Conservation (phyloP, 2,888 invertebrate genomes). For the Caenorhabditis angaria region DNA sequence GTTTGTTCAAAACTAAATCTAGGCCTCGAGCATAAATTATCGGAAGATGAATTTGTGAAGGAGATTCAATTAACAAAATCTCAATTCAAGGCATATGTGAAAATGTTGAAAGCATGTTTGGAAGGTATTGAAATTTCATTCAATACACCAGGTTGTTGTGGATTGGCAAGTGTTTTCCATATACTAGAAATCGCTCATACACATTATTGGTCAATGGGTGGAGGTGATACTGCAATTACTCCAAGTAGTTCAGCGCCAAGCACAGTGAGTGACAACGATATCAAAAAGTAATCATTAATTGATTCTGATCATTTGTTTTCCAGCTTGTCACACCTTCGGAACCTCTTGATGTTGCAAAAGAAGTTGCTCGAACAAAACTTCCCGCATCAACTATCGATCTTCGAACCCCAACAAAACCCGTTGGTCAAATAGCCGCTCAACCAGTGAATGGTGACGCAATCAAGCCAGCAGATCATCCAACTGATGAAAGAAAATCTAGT, state of each 20-base stretch:
- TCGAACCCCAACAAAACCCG: constrained; percentile 49
- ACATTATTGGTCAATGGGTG: constrained; percentile 81
- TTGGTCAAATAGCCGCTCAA: constrained; percentile 18
- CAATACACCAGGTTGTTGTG: constrained; percentile 83
- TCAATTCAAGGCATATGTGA: constrained; percentile 95
- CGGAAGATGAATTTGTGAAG: constrained; percentile 90
- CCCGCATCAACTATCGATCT: constrained; percentile 54
- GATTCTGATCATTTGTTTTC: constrained; percentile 1
- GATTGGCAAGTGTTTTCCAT: constrained; percentile 93
- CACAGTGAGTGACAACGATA: constrained; percentile 25
- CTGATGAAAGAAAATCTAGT: not conserved
- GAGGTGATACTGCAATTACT: constrained; percentile 32
- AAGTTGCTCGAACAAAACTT: constrained; percentile 30
- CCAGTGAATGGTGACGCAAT: constrained; percentile 12
- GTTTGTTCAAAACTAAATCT: constrained; percentile 93
- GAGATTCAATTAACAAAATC: constrained; percentile 92
- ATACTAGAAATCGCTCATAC: constrained; percentile 98
- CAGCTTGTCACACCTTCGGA: constrained; percentile 36
- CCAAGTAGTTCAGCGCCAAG: constrained; percentile 46
- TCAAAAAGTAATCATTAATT: not conserved
- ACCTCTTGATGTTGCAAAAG: constrained; percentile 20
- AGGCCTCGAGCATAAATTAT: constrained; percentile 89
- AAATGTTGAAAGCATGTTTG: constrained; percentile 87
- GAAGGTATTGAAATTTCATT: constrained; percentile 82
- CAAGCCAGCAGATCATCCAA: constrained; percentile 5